Evolutionary conservation across 37 sponge, comb jelly and placozoan species (phyloP).

Genomic region (Cladorhizidae sp.): DNA sequence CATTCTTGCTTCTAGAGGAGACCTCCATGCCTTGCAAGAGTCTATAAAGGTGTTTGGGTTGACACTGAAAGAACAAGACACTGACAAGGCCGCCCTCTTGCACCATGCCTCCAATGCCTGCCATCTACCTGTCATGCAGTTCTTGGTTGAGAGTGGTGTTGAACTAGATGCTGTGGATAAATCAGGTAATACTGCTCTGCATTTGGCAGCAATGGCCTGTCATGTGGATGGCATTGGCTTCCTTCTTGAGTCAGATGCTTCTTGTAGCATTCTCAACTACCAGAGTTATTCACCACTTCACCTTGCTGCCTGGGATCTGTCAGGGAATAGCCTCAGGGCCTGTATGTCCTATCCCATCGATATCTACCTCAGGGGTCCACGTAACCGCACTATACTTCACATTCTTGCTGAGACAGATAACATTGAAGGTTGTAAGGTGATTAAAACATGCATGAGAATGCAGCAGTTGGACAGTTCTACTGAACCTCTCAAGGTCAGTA

Average conservation of each 20-base stretch:
- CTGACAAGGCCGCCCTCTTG: constrained; percentile 48
- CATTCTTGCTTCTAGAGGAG: constrained; percentile 49
- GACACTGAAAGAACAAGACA: constrained; percentile 37
- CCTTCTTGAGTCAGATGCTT: constrained; percentile 53
- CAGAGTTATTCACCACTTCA: constrained; percentile 63
- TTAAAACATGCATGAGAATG: constrained; percentile 4
- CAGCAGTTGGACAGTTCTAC: background rate
- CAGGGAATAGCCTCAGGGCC: background rate
- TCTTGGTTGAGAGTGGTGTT: constrained; percentile 58
- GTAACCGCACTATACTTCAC: constrained; percentile 68
- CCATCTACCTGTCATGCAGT: constrained; percentile 55
- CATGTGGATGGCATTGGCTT: constrained; percentile 36
- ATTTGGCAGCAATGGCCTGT: constrained; percentile 52
- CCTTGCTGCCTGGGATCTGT: constrained; percentile 41
- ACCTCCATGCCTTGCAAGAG: constrained; percentile 32
- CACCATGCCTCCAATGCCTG: constrained; percentile 56
- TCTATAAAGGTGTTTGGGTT: constrained; percentile 22
- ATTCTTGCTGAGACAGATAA: constrained; percentile 69
- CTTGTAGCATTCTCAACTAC: constrained; percentile 43
- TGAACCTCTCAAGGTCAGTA: constrained; percentile 51
- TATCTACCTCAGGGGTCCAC: background rate
- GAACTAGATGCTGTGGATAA: constrained; percentile 54
- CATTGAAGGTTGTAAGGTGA: constrained; percentile 45
- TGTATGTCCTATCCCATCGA: background rate
- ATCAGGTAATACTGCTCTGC: constrained; percentile 82